Percentiles rank a stretch among this genome's conserved stretches.
phyloP scores from a whole-genome alignment of 2,888 invertebrate genomes.

The Nomada ruficornis region DNA sequence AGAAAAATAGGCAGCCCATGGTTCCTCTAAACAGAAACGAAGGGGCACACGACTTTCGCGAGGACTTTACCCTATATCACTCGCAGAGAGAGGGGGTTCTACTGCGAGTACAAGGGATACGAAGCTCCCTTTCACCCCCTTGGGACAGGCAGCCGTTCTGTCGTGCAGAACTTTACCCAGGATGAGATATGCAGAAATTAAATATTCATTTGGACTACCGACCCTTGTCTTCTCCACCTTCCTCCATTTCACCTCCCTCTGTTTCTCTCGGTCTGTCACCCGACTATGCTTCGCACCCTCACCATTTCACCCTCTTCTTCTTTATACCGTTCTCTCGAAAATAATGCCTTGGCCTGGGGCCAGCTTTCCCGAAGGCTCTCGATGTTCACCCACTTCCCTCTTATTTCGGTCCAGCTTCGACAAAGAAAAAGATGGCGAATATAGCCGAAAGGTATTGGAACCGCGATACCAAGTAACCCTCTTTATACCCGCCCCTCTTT shows the following conservation, averaged over 20 bases:
- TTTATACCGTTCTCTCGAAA: conserved; percentile 40
- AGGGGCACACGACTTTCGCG: conserved; percentile 33
- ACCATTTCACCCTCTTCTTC: neutral
- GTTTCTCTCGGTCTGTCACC: conserved; percentile 19
- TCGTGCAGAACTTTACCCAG: conserved; percentile 63
- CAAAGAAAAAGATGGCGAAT: conserved; percentile 43
- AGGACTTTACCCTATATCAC: conserved; percentile 59
- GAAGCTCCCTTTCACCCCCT: conserved; percentile 58
- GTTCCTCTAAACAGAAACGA: conserved; percentile 26
- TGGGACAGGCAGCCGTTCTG: conserved; percentile 58
- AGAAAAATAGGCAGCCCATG: conserved; percentile 38
- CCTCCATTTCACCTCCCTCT: conserved; percentile 29
- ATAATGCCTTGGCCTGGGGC: conserved; percentile 72
- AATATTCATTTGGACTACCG: conserved; percentile 79
- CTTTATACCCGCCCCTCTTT: neutral
- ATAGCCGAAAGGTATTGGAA: neutral
- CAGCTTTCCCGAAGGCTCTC: conserved; percentile 64
- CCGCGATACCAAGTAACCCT: conserved; percentile 10
- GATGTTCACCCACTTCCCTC: conserved; percentile 42
- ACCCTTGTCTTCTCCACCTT: conserved; percentile 43
- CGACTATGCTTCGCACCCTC: neutral
- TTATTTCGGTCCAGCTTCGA: conserved; percentile 40
- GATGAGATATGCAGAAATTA: conserved; percentile 79
- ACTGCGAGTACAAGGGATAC: conserved; percentile 58
- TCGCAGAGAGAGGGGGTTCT: conserved; percentile 15